Conservation (phyloP, 2,113 vertebrate species). For the Macaca mulatta region DNA sequence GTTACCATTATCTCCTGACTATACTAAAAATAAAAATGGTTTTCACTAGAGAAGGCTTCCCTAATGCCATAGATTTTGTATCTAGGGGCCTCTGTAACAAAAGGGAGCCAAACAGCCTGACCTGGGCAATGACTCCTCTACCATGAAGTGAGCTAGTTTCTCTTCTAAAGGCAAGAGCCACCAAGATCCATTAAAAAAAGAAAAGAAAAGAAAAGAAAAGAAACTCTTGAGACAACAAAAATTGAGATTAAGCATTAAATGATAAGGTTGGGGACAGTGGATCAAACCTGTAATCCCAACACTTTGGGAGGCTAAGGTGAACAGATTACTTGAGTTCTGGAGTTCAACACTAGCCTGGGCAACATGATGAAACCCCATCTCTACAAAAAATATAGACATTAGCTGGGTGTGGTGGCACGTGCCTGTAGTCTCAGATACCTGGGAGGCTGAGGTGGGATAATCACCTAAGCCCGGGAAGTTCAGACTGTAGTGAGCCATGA, state of each 20-base stretch:
- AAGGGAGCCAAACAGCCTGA: not conserved
- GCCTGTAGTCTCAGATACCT: too few species aligned
- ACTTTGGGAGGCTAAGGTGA: too few species aligned
- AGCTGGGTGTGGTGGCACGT: too few species aligned
- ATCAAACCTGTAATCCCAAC: too few species aligned
- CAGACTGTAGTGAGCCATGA: too few species aligned
- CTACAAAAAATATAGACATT: too few species aligned
- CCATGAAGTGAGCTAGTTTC: not conserved
- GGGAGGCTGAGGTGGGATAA: too few species aligned
- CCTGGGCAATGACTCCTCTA: not conserved
- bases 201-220: not conserved
- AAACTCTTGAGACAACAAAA: not conserved
- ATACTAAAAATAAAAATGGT: not conserved
- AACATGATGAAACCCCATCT: too few species aligned
- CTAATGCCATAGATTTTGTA: not conserved
- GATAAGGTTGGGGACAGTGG: not conserved
- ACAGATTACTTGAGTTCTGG: too few species aligned
- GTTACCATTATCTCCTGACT: not conserved
- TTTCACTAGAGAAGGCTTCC: not conserved
- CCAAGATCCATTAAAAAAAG: not conserved
- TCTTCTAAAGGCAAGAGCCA: not conserved
- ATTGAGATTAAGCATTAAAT: not conserved
- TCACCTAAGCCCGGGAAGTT: too few species aligned
- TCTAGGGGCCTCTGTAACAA: not conserved
- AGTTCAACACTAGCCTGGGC: too few species aligned